Conservation (phyloP, 2,113 vertebrate genomes). For the Myotis lucifugus region DNA sequence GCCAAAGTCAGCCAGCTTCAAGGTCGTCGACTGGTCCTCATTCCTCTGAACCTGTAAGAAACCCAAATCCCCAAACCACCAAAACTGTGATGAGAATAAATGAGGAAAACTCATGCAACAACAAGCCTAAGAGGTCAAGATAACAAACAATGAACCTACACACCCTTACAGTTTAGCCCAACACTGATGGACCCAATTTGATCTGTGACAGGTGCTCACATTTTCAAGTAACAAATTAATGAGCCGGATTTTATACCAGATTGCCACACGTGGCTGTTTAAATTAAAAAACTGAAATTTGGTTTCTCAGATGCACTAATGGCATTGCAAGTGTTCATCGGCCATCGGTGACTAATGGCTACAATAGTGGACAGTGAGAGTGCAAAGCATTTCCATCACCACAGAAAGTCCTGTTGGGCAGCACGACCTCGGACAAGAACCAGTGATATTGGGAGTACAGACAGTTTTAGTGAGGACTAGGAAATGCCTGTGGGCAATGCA, state of each 20-base stretch:
- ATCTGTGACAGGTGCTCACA: not conserved
- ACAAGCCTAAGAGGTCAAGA: not conserved
- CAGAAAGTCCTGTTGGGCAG: not conserved
- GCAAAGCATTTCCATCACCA: not conserved
- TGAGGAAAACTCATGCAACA: not conserved
- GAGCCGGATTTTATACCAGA: not conserved
- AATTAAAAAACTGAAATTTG: not conserved
- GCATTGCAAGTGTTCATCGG: not conserved
- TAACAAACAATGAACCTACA: not conserved
- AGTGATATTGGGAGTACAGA: not conserved
- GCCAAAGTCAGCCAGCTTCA: slow-evolving; percentile 98
- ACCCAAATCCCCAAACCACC: not conserved
- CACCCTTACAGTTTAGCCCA: not conserved
- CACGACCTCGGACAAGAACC: not conserved
- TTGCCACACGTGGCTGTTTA: not conserved
- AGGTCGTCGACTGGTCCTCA: slow-evolving; percentile 88
- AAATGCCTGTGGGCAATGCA: not conserved
- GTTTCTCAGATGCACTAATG: not conserved
- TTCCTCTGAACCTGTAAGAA: slow-evolving; percentile 90
- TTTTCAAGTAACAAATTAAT: not conserved
- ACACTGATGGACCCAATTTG: not conserved
- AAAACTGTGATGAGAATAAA: not conserved
- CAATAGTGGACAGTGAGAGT: not conserved
- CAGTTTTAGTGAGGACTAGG: not conserved
- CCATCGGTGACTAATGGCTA: not conserved